Percentiles rank a stretch among this genome's conserved stretches.
Evolutionary conservation across 1,140 invertebrate genomes (phyloP).

Genomic region (Dreissena rostriformis): DNA sequence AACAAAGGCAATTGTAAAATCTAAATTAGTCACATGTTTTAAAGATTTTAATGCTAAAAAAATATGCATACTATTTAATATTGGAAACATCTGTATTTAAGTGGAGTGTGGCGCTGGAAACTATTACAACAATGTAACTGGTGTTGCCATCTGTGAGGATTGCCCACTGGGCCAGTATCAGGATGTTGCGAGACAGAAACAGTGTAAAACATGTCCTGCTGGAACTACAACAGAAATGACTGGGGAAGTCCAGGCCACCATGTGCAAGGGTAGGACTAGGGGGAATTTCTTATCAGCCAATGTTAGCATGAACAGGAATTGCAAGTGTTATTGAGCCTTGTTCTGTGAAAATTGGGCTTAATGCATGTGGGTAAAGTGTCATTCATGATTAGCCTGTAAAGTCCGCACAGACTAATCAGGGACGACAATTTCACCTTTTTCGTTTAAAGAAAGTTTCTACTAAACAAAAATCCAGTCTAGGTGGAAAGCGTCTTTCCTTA

Average conservation of each 20-base stretch:
- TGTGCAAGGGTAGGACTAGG: conserved; percentile 64
- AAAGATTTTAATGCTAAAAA: background rate
- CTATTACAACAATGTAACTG: conserved; percentile 49
- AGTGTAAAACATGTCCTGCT: conserved; percentile 63
- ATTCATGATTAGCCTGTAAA: too few relatives aligned
- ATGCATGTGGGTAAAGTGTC: too few relatives aligned
- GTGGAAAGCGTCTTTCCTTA: too few relatives aligned
- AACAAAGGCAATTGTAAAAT: background rate
- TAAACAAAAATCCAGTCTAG: too few relatives aligned
- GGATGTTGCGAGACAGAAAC: conserved; percentile 44
- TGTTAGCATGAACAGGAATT: too few relatives aligned
- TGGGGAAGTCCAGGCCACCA: conserved; percentile 35
- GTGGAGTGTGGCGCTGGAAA: conserved; percentile 72
- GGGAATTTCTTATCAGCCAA: background rate
- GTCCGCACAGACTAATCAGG: too few relatives aligned
- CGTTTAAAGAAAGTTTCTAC: too few relatives aligned
- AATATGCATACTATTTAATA: background rate
- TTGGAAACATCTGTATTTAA: conserved; percentile 39
- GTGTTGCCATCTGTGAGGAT: conserved; percentile 60
- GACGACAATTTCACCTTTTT: too few relatives aligned
- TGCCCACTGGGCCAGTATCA: conserved; percentile 71
- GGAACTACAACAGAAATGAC: conserved; percentile 63
- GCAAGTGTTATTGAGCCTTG: too few relatives aligned
- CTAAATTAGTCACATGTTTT: background rate
- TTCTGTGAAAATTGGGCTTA: too few relatives aligned